phyloP scores from a whole-genome alignment of 1,140 invertebrate species.

The Chelonus insularis region DNA sequence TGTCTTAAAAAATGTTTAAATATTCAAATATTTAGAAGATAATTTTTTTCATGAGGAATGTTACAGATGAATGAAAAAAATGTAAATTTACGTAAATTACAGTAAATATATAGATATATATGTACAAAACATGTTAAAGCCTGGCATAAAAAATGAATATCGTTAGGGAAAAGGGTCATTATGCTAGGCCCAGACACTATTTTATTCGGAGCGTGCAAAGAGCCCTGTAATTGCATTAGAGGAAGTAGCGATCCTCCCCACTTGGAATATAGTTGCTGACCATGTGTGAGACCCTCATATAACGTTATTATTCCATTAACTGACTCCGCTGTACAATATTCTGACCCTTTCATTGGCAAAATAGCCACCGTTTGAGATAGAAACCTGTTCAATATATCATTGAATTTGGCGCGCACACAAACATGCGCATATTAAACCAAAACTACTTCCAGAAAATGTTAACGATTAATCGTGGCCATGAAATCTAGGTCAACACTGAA shows the following conservation, averaged over 20 bases:
- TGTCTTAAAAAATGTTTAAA: too few relatives aligned
- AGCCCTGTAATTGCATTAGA: conserved; percentile 42
- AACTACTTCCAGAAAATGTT: conserved; percentile 9
- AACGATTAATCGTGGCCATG: conserved; percentile 5
- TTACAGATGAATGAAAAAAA: too few relatives aligned
- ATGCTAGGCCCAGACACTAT: conserved; percentile 15
- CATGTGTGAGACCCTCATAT: conserved; percentile 25
- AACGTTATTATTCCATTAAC: conserved; percentile 48
- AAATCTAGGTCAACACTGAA: conserved; percentile 22
- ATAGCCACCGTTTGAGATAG: neutral
- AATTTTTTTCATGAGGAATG: too few relatives aligned
- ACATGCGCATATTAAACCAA: neutral
- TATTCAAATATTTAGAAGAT: too few relatives aligned
- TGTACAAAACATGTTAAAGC: neutral
- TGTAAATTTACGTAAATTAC: too few relatives aligned
- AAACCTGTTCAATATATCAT: conserved; percentile 3
- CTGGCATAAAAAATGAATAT: neutral
- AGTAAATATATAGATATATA: neutral
- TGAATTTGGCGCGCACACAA: neutral
- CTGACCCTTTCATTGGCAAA: conserved; percentile 5
- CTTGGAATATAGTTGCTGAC: neutral
- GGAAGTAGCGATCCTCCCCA: conserved; percentile 3
- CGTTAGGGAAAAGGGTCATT: neutral
- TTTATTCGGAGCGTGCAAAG: conserved; percentile 31
- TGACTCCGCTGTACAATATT: neutral